Base-by-base conservation (phyloP, 2,797 vertebrate genomes). In the Enteromius unitaeniatus region DNA sequence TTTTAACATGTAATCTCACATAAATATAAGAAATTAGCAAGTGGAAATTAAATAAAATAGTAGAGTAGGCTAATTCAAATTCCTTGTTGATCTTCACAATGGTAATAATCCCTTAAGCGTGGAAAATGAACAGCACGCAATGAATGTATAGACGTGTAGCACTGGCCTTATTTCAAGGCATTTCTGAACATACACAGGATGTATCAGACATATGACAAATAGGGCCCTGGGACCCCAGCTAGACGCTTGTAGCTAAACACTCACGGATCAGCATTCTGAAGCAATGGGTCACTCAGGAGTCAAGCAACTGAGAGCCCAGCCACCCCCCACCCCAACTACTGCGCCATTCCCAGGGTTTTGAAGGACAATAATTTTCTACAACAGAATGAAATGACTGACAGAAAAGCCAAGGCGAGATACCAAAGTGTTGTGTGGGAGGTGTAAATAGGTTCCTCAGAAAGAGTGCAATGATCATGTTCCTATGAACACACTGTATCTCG, bases 191-290 rank as follows among this genome's bases (percentile, higher is more conserved):
- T 75, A 31, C 62, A 70, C 83, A 76, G 49, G 62, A 81, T 73
- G 53, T 73, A 78, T 75, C 65, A 47, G 42, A 82, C 69, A 74
- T 37, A 78, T 79, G 79, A 79, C 51, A 81, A 78, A 79, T 78
- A 62, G 70, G 11, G n/a, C 19, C 28, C 31, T 79, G 31, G 47
- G 72, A 87, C 60, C 19, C 19, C 8, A 90, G 92, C 91, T 92
- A 92, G 90, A 93, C 90, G 58, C 51, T 55, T 17, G 34, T 23
- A 42, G 53, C 42, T 58, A 74, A 88, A 88, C 81, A 89, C 84
- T 79, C 89, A 86, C 2, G 37, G 49, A 79, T 31, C 21, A n/a
- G 49, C 76, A 47, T 77, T 83, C 45, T 58, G 55, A 34, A 65
- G 65, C 19, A 75, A 64, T 8, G 40, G 76, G 87, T 86, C 77